Conservation (phyloP, 2,888 invertebrate genomes). For the Neoascia interrupta region DNA sequence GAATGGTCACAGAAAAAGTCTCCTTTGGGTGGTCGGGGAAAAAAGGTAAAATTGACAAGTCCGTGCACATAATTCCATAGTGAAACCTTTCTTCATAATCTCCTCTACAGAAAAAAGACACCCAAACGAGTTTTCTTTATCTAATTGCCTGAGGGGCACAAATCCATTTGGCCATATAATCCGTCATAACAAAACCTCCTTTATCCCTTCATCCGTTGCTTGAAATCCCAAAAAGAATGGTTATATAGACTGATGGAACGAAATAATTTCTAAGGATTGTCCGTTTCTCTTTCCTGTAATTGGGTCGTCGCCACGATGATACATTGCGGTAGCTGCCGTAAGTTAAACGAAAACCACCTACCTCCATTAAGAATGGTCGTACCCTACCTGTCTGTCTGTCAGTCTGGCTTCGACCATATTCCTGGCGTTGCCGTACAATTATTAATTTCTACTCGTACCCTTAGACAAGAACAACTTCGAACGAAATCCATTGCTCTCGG, state of each 20-base stretch:
- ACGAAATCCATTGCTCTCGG: neutral
- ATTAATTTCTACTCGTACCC: neutral
- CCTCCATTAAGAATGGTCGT: neutral
- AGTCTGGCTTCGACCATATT: neutral
- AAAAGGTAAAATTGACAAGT: neutral
- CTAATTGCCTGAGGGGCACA: neutral
- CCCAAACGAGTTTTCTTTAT: neutral
- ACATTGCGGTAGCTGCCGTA: neutral
- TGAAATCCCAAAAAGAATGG: neutral
- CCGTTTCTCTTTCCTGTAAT: neutral
- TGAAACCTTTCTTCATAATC: no score
- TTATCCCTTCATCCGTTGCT: neutral
- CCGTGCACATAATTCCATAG: no score
- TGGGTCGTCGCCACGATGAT: neutral
- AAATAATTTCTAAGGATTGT: neutral
- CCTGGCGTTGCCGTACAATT: neutral
- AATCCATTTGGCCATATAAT: constrained; percentile 13
- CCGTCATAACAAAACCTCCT: constrained; percentile 16
- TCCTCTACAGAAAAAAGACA: no score
- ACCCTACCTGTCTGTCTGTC: neutral
- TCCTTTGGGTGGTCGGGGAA: neutral
- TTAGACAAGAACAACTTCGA: neutral
- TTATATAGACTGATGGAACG: neutral
- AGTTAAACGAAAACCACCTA: neutral
- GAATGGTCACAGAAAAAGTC: neutral